phyloP scores from a whole-genome alignment of 2,888 invertebrate species.

The Eubasilissa splendida region DNA sequence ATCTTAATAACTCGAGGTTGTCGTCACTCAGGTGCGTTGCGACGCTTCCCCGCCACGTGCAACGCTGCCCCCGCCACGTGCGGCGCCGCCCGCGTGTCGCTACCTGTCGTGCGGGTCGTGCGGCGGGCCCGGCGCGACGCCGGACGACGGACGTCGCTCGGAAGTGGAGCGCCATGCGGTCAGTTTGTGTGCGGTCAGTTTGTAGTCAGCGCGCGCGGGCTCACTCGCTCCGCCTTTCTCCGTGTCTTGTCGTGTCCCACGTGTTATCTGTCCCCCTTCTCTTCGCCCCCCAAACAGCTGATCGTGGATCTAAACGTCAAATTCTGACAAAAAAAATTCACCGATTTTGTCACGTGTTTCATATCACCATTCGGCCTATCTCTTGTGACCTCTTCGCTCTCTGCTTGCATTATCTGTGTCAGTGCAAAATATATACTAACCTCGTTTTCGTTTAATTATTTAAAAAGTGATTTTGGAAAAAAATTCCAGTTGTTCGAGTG shows the following conservation, averaged over 20 bases:
- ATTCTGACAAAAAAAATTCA: not conserved
- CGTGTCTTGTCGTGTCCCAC: conserved; percentile 41
- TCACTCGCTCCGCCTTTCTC: conserved; percentile 22
- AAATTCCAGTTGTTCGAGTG: too few species aligned
- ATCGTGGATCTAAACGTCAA: conserved; percentile 26
- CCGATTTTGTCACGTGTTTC: not conserved
- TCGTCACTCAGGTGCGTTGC: too few species aligned
- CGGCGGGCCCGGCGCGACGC: conserved; percentile 38
- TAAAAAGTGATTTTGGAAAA: too few species aligned
- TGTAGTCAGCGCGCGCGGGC: conserved; percentile 43
- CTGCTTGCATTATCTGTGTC: not conserved
- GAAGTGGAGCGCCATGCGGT: conserved; percentile 28
- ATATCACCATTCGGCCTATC: not conserved
- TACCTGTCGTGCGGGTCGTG: conserved; percentile 45
- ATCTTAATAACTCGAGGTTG: too few species aligned
- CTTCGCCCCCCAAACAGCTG: conserved; percentile 42
- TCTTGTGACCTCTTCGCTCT: not conserved
- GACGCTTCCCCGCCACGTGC: not conserved
- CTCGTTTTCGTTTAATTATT: not conserved
- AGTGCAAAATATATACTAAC: not conserved
- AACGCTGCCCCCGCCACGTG: conserved; percentile 22
- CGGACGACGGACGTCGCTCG: conserved; percentile 30
- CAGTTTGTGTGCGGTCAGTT: conserved; percentile 43
- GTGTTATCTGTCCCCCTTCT: conserved; percentile 35
- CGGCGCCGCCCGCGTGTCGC: not conserved